phyloP scores from a whole-genome alignment of 2,113 vertebrate genomes.

The Strix aluco region DNA sequence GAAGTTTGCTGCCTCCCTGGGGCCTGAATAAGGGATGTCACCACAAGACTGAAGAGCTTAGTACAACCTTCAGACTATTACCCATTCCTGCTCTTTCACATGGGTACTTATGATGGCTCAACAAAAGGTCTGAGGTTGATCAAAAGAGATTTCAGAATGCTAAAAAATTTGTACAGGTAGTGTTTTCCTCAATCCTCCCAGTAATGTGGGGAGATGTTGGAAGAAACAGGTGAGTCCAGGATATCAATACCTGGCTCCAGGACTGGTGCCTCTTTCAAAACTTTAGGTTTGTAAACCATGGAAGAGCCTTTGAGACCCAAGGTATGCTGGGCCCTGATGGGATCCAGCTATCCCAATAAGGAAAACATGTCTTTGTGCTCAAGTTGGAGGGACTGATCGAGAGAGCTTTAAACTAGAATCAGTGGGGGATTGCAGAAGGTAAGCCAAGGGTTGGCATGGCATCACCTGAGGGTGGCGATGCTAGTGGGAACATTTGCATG shows the following conservation, averaged over 20 bases:
- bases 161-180: background rate
- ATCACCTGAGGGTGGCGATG: background rate
- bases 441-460: background rate
- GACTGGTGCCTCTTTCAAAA: background rate
- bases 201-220: background rate
- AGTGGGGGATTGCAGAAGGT: background rate
- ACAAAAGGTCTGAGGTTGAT: background rate
- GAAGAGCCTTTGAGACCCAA: background rate
- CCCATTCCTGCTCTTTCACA: background rate
- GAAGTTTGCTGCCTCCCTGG: background rate
- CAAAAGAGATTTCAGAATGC: background rate
- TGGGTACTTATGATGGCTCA: background rate
- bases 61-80: background rate
- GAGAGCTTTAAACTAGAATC: background rate
- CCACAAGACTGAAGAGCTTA: background rate
- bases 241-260: background rate
- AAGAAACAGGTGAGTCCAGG: background rate
- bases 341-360: background rate
- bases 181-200: background rate
- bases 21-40: background rate
- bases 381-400: background rate
- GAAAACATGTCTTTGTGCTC: rapidly evolving
- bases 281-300: background rate
- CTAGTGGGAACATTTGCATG: background rate
- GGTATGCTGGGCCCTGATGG: background rate